Evolutionary conservation across 2,797 vertebrate species (phyloP).

Genomic region (Dendrocincla tyrannina): DNA sequence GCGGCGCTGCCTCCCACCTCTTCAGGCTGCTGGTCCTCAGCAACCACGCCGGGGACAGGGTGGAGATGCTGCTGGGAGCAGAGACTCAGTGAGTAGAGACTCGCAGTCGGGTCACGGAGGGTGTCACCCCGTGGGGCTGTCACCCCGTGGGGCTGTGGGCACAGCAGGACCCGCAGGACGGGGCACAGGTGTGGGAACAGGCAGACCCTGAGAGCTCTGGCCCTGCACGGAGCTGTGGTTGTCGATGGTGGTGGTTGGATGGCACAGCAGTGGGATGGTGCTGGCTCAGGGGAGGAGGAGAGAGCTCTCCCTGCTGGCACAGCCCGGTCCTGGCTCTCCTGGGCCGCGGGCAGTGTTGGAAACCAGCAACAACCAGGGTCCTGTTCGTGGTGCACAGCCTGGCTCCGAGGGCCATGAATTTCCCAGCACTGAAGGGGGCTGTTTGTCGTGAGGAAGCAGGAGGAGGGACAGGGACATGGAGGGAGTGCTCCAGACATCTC

Average conservation of each 20-base stretch:
- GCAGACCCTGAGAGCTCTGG: neutral
- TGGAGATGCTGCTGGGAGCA: slow-evolving; percentile 87
- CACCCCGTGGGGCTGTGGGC: neutral
- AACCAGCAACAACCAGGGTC: slow-evolving; percentile 29
- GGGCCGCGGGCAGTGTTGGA: neutral
- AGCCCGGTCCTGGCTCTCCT: neutral
- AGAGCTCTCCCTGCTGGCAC: neutral
- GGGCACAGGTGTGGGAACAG: neutral
- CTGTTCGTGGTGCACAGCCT: slow-evolving; percentile 49
- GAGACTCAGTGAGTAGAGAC: slow-evolving; percentile 85
- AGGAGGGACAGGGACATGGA: neutral
- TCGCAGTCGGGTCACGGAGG: too few relatives aligned
- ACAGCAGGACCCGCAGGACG: too few relatives aligned
- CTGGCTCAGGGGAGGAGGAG: neutral
- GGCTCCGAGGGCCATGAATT: slow-evolving; percentile 1
- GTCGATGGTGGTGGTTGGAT: fast-evolving
- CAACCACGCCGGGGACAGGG: slow-evolving; percentile 88
- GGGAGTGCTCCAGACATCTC: neutral
- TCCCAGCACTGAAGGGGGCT: neutral
- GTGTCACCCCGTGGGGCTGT: neutral
- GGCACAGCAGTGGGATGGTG: neutral
- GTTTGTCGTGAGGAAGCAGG: neutral
- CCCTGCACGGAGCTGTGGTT: neutral
- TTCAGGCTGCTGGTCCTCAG: slow-evolving; percentile 85
- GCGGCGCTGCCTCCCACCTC: slow-evolving; percentile 79